A percentile compares a stretch with the other conserved stretches of the same genome.
These are phyloP conservation scores for Heliothis subflexa DNA, from an alignment of 1,140 invertebrate genomes.

Conservation along the genomic window DNA sequence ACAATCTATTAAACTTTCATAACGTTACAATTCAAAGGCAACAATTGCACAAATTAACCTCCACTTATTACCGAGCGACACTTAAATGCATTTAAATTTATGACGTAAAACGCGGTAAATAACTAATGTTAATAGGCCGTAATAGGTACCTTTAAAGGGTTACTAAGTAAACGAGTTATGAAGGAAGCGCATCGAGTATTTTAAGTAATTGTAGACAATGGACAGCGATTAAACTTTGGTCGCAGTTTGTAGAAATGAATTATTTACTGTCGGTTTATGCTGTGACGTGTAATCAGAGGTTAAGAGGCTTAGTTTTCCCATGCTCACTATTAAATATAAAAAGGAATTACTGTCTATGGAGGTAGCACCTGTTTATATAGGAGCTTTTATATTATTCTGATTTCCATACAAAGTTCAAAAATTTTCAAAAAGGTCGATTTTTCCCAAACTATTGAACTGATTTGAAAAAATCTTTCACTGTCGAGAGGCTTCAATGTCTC, in stretches of 20 bases:
- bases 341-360: too few species aligned
- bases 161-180: conserved; percentile 20
- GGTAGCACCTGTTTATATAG: too few species aligned
- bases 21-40: conserved; percentile 28
- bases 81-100: conserved; percentile 69
- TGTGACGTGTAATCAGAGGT: too few species aligned
- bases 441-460: too few species aligned
- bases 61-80: conserved; percentile 57
- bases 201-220: not conserved
- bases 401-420: too few species aligned
- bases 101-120: conserved; percentile 50
- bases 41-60: conserved; percentile 64
- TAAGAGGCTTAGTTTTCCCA: too few species aligned
- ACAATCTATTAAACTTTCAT: not conserved
- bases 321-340: too few species aligned
- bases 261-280: not conserved
- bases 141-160: conserved; percentile 12
- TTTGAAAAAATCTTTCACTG: too few species aligned
- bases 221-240: conserved; percentile 1
- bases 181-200: not conserved
- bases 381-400: too few species aligned
- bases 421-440: too few species aligned
- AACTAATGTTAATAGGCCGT: conserved; percentile 43
- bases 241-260: not conserved
- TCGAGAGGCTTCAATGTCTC: too few species aligned